These are phyloP conservation scores for Morone chrysops DNA, from an alignment of 2,113 vertebrate species.

Conservation along the genomic window DNA sequence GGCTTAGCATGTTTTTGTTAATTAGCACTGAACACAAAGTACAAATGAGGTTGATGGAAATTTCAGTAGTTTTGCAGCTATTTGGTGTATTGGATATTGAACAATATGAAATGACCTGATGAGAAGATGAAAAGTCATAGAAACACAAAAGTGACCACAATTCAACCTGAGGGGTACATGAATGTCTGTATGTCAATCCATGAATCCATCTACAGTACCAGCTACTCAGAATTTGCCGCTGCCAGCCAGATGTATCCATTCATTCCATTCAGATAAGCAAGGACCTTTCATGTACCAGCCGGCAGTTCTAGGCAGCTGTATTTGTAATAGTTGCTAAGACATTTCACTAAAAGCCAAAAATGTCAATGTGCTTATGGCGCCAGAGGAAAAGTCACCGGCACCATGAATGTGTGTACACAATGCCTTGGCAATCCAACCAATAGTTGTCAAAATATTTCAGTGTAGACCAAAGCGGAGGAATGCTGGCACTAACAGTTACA, in stretches of 20 bases:
- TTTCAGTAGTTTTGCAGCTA: background rate
- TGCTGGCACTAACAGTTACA: slow-evolving; percentile 22
- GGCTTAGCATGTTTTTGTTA: background rate
- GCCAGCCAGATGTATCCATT: no score
- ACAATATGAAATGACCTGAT: background rate
- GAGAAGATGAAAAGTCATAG: background rate
- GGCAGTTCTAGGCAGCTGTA: no score
- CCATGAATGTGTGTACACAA: no score
- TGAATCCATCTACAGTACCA: background rate
- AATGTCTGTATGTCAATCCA: no score
- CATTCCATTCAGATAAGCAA: no score
- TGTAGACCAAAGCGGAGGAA: background rate
- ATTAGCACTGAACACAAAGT: background rate
- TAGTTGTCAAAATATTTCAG: background rate
- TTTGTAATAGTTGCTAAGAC: background rate
- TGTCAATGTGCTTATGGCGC: no score
- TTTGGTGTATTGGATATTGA: background rate
- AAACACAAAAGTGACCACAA: background rate
- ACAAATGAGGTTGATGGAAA: background rate
- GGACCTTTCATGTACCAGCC: no score
- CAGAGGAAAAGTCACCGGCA: no score
- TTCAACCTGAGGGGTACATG: background rate
- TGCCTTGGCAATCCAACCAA: background rate
- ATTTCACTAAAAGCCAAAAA: background rate
- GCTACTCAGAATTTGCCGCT: no score